Evolutionary conservation across 2,888 invertebrate genomes (phyloP).

Genomic region (Meteorus cinctellus): DNA sequence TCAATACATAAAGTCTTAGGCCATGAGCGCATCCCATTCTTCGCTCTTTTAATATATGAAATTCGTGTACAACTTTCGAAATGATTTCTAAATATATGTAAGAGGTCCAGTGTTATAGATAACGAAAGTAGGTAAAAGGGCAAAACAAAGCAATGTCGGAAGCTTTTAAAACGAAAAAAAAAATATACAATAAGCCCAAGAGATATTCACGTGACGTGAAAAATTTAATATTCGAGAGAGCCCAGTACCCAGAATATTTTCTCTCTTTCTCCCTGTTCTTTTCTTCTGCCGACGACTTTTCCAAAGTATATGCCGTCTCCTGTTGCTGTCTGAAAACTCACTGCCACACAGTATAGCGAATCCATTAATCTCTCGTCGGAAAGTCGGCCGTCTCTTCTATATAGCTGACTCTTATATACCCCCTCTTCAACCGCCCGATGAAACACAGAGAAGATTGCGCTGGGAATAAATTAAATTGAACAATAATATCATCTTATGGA

Average conservation of each 20-base stretch:
- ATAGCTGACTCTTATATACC: neutral
- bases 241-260: neutral
- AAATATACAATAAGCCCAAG: constrained; percentile 29
- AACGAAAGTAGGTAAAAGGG: constrained; percentile 22
- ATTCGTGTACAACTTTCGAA: neutral
- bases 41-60: neutral
- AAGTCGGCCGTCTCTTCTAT: constrained; percentile 10
- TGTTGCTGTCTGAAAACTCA: constrained; percentile 33
- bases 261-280: constrained; percentile 4
- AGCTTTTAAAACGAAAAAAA: constrained; percentile 31
- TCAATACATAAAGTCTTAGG: neutral
- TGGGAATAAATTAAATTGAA: constrained; percentile 45
- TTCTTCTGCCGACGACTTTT: constrained; percentile 11
- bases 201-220: constrained; percentile 37
- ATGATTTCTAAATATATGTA: neutral
- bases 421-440: constrained; percentile 21
- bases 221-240: constrained; percentile 52
- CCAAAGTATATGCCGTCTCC: constrained; percentile 16
- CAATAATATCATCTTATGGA: constrained; percentile 25
- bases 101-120: neutral
- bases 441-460: constrained; percentile 33
- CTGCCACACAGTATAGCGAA: constrained; percentile 41
- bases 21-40: constrained; percentile 14
- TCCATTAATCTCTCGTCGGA: constrained; percentile 51
- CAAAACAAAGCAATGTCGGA: constrained; percentile 25